A percentile compares a stretch with the other conserved stretches of the same genome.
These are phyloP conservation scores for Podarcis muralis DNA, from an alignment of 2,113 vertebrate species.

Conservation along the genomic window DNA sequence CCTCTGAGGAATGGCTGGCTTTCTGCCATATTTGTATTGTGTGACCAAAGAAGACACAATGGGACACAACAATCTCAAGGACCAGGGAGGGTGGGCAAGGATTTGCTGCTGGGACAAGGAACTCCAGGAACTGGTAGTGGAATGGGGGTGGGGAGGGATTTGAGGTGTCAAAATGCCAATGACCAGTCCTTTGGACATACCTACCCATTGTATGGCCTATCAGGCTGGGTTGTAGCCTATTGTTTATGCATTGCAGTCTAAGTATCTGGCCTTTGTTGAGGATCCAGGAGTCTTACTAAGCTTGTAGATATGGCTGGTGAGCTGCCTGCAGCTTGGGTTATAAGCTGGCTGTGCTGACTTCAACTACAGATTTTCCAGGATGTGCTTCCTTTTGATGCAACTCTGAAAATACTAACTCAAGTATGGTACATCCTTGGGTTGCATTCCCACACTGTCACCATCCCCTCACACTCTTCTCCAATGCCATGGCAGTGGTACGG, in stretches of 20 bases:
- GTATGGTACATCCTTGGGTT: background rate
- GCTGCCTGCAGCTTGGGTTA: background rate
- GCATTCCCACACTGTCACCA: background rate
- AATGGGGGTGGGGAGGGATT: background rate
- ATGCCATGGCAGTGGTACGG: too few relatives aligned
- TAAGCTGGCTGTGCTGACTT: background rate
- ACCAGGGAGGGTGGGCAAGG: background rate
- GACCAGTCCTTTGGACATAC: background rate
- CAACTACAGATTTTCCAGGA: too few relatives aligned
- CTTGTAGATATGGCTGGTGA: background rate
- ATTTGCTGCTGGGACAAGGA: background rate
- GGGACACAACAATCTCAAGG: background rate
- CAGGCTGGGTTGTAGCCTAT: background rate
- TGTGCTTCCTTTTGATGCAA: background rate
- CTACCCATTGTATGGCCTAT: background rate
- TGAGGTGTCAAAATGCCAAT: background rate
- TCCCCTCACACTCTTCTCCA: too few relatives aligned
- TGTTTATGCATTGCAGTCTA: background rate
- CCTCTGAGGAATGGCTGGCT: background rate
- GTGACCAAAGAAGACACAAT: background rate
- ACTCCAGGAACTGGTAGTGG: background rate
- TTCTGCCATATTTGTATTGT: background rate
- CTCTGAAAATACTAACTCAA: background rate
- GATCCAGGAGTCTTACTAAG: background rate
- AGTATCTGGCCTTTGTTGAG: background rate